These are phyloP conservation scores for Tiliacea aurago DNA, from an alignment of 2,888 invertebrate species.

Conservation along the genomic window DNA sequence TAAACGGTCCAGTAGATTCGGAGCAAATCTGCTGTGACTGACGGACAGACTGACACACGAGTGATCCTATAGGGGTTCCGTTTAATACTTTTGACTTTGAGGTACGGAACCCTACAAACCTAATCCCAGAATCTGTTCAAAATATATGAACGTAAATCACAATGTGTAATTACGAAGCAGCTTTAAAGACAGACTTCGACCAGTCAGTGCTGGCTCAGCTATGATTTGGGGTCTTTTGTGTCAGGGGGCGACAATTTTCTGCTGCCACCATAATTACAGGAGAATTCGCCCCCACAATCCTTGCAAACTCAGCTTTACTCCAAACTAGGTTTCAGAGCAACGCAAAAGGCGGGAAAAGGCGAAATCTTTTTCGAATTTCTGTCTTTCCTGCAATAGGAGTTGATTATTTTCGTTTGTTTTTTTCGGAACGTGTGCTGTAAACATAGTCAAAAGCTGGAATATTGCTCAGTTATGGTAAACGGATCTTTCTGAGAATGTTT, in stretches of 20 bases:
- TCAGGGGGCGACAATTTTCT: constrained; percentile 67
- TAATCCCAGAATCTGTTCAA: constrained; percentile 6
- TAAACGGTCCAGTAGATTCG: no score
- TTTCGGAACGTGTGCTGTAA: constrained; percentile 36
- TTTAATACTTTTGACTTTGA: no score
- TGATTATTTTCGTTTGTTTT: constrained; percentile 50
- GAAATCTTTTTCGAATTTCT: constrained; percentile 46
- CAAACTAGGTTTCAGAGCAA: constrained; percentile 44
- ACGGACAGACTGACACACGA: no score
- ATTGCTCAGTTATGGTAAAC: constrained; percentile 26
- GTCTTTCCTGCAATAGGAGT: constrained; percentile 21
- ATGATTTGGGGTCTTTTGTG: constrained; percentile 63
- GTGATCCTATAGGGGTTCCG: no score
- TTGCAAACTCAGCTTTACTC: constrained; percentile 58
- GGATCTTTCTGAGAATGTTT: constrained; percentile 34
- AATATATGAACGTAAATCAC: constrained; percentile 42
- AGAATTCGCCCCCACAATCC: constrained; percentile 62
- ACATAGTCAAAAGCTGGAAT: constrained; percentile 14
- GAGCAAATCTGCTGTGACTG: no score
- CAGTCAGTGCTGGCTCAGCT: constrained; percentile 63
- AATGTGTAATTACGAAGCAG: constrained; percentile 58
- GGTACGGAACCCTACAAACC: no score
- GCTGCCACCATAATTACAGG: constrained; percentile 65
- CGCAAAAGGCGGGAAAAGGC: constrained; percentile 28
- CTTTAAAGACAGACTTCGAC: constrained; percentile 58